A percentile compares a stretch with the other conserved stretches of the same genome.
Conservation (phyloP, 1,140 invertebrate genomes). For the Varroa destructor region DNA sequence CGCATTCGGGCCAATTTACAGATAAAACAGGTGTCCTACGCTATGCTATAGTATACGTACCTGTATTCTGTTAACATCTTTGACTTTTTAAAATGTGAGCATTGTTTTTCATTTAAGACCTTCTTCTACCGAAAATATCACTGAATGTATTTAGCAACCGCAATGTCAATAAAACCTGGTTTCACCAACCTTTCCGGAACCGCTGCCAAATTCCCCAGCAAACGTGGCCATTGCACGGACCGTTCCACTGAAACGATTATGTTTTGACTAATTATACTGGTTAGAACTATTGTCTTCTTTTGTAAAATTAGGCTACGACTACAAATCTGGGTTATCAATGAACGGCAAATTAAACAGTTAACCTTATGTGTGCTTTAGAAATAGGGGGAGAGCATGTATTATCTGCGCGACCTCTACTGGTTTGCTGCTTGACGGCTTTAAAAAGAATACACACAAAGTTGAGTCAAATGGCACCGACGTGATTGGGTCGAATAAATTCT, state of each 20-base stretch:
- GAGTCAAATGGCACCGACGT: neutral
- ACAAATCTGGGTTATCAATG: neutral
- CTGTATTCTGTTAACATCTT: too few relatives aligned
- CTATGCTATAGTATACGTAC: too few relatives aligned
- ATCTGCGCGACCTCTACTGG: neutral
- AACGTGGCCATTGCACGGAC: too few relatives aligned
- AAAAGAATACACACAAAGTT: neutral
- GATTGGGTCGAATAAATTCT: neutral
- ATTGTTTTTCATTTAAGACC: too few relatives aligned
- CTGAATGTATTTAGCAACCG: too few relatives aligned
- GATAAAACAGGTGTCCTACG: too few relatives aligned
- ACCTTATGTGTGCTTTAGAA: neutral
- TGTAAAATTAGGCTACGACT: neutral
- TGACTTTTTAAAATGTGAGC: too few relatives aligned
- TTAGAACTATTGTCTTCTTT: neutral
- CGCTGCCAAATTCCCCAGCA: conserved; percentile 2
- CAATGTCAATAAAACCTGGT: too few relatives aligned
- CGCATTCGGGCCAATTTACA: too few relatives aligned
- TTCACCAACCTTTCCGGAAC: conserved; percentile 13
- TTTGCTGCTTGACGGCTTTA: neutral
- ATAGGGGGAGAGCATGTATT: neutral
- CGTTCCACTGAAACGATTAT: too few relatives aligned
- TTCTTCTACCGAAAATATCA: too few relatives aligned
- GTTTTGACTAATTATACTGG: neutral
- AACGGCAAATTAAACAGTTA: neutral